phyloP scores from a whole-genome alignment of 2,113 vertebrate genomes.

The Clarias gariepinus region DNA sequence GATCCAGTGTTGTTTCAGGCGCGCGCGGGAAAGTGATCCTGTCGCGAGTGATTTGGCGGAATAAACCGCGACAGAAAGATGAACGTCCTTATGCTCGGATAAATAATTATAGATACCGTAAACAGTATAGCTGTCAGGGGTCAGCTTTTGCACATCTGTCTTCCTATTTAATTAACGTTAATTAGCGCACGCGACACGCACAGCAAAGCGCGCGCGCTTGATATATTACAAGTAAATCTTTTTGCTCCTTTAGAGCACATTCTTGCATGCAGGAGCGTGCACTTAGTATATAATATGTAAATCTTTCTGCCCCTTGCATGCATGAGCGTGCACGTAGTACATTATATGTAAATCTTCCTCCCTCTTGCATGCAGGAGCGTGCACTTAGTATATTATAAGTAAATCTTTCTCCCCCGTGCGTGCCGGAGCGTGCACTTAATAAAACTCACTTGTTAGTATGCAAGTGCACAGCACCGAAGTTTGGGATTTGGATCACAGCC shows the following conservation, averaged over 20 bases:
- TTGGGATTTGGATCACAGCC: slow-evolving; percentile 18
- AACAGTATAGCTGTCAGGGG: neutral
- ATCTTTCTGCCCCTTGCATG: neutral
- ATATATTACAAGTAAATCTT: neutral
- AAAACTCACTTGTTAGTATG: slow-evolving; percentile 14
- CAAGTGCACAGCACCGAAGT: slow-evolving; percentile 8
- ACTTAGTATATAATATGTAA: neutral
- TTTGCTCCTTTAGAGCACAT: neutral
- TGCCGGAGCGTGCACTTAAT: neutral
- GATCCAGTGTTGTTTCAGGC: slow-evolving; percentile 26
- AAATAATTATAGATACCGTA: slow-evolving; percentile 14
- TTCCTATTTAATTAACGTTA: neutral
- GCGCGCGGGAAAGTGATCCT: slow-evolving; percentile 7
- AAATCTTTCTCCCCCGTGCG: neutral
- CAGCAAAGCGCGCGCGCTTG: neutral
- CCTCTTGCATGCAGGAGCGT: neutral
- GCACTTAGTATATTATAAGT: neutral
- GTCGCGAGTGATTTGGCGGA: slow-evolving; percentile 12
- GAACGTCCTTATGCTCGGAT: slow-evolving; percentile 11
- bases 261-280: neutral
- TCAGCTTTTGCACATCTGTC: neutral
- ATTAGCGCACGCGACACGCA: neutral
- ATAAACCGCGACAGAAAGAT: slow-evolving; percentile 40
- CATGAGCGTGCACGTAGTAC: neutral
- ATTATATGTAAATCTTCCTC: neutral